phyloP scores from a whole-genome alignment of 2,888 invertebrate species.

The Dyspetes luteomarginatus region DNA sequence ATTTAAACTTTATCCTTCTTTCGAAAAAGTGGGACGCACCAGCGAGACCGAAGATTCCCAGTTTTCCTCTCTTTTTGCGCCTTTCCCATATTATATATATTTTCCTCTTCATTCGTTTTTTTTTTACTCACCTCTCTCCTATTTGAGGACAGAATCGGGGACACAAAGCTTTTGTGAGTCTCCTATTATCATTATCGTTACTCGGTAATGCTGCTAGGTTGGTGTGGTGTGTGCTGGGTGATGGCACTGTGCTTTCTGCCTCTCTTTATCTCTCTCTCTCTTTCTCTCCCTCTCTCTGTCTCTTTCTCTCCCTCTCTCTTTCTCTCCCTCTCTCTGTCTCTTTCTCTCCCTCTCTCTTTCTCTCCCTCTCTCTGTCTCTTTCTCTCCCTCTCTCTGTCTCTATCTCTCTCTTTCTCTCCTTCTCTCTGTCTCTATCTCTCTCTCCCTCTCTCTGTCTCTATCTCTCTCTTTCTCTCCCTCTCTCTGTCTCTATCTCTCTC shows the following conservation, averaged over 20 bases:
- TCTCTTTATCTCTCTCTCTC: no score
- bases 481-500: no score
- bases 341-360: no score
- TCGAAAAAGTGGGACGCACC: slow-evolving; percentile 54
- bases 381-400: no score
- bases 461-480: no score
- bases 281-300: no score
- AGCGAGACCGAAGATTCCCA: slow-evolving; percentile 50
- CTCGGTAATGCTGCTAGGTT: slow-evolving; percentile 22
- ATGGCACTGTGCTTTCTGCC: slow-evolving; percentile 16
- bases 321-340: no score
- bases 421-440: no score
- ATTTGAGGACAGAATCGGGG: slow-evolving; percentile 40
- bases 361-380: no score
- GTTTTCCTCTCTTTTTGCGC: slow-evolving; percentile 21
- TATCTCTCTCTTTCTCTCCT: no score
- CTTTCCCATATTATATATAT: slow-evolving; percentile 31
- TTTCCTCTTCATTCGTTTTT: background rate
- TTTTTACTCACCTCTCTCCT: slow-evolving; percentile 7
- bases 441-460: no score
- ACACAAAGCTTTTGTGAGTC: slow-evolving; percentile 58
- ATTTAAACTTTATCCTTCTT: slow-evolving; percentile 63
- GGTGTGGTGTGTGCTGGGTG: slow-evolving; percentile 19
- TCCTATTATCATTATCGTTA: slow-evolving; percentile 64
- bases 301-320: no score